phyloP scores from a whole-genome alignment of 1,140 invertebrate species.

The Anagrus nilaparvatae region DNA sequence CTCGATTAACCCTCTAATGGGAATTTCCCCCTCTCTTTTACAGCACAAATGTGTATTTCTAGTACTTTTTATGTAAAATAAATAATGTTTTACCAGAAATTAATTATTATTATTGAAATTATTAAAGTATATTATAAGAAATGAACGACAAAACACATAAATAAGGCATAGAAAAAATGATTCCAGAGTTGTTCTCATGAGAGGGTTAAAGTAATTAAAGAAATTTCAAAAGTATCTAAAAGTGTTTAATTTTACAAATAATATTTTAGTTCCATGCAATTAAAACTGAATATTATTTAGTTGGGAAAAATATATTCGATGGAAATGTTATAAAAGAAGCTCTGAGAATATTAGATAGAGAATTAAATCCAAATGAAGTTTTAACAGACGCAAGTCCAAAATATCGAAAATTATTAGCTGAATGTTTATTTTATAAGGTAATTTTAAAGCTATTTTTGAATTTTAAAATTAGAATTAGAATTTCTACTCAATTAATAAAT shows the following conservation, averaged over 20 bases:
- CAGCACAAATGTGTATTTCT: no score
- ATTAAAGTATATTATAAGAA: no score
- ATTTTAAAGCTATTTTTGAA: background rate
- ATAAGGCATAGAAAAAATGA: no score
- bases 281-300: constrained; percentile 55
- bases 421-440: constrained; percentile 68
- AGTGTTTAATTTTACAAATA: background rate
- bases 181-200: no score
- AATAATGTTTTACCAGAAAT: no score
- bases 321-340: constrained; percentile 48
- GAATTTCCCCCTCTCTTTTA: no score
- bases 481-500: background rate
- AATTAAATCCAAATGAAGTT: constrained; percentile 52
- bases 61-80: no score
- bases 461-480: background rate
- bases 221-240: background rate
- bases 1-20: no score
- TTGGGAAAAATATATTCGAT: constrained; percentile 44
- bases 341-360: constrained; percentile 45
- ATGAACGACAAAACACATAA: no score
- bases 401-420: constrained; percentile 55
- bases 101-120: no score
- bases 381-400: constrained; percentile 53
- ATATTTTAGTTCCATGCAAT: constrained; percentile 48
- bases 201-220: constrained; percentile 3